phyloP scores from a whole-genome alignment of 1,140 invertebrate genomes.

The Drosophila teissieri region DNA sequence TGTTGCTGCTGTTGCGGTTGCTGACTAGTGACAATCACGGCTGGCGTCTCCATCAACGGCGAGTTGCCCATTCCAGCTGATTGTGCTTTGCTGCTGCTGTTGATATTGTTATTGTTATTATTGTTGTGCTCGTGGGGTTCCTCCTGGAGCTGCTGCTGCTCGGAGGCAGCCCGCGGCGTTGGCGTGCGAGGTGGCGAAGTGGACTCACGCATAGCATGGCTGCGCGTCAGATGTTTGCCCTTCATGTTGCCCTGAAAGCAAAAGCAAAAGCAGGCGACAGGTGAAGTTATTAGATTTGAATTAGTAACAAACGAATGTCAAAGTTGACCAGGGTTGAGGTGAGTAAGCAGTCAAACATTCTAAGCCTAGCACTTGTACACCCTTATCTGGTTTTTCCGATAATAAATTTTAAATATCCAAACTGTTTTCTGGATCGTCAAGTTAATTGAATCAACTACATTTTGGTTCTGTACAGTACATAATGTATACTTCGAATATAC shows the following conservation, averaged over 20 bases:
- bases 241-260: constrained; percentile 88
- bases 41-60: constrained; percentile 84
- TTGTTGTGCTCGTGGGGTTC: constrained; percentile 65
- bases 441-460: no score
- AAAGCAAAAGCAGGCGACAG: constrained; percentile 10
- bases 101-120: constrained; percentile 50
- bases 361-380: neutral
- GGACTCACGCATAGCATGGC: constrained; percentile 94
- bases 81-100: constrained; percentile 73
- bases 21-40: constrained; percentile 83
- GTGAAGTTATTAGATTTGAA: constrained; percentile 73
- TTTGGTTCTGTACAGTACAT: no score
- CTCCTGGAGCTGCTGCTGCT: constrained; percentile 62
- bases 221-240: constrained; percentile 93
- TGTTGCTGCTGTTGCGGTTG: constrained; percentile 69
- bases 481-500: neutral
- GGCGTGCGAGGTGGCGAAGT: constrained; percentile 92
- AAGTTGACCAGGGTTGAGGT: constrained; percentile 54
- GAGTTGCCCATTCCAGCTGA: constrained; percentile 79
- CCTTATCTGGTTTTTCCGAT: neutral
- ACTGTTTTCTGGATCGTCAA: no score
- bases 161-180: constrained; percentile 85
- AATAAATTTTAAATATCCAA: neutral
- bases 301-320: constrained; percentile 70
- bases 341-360: constrained; percentile 1